Base-by-base conservation (phyloP, 2,113 vertebrate genomes). In the Scatophagus argus region DNA sequence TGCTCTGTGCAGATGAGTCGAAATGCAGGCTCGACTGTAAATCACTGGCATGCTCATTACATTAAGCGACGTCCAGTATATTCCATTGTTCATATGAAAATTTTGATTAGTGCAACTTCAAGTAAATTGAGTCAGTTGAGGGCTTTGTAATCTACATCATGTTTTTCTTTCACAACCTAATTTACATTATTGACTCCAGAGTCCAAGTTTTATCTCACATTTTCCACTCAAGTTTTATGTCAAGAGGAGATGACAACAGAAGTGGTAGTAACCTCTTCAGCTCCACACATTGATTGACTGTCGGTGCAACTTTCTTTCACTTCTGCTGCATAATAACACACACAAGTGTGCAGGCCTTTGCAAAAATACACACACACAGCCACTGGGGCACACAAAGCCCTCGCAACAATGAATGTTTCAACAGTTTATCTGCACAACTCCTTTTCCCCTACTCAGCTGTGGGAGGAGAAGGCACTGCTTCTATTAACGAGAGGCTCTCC, bases 401-500 rank as follows among this genome's bases (percentile, higher is more conserved):
- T 54, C 65, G 74, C 38, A 49, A 34, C 46, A 67, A 43, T 85
- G 52, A 83, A 83, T 82, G 36, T 81, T 82, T 84, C 62, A 82
- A 39, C 72, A 81, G 58, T 79, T 74, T 74, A 82, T 65, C 85
- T 56, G 69, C 74, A n/a, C n/a, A 81, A 34, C 58, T 65, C 27
- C 41, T 79, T 63, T 77, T 52, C 71, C 54, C 61, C 55, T 25
- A 55, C 59, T 61, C 56, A 41, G 47, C 59, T 6, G 52, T 56
- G 49, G 66, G 79, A 69, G 52, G 59, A 54, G 54, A 56, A 56
- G 25, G 43, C 25, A 47, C 64, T 65, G 59, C 44, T 49, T 73
- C 47, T 77, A 66, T 76, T 82, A 77, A 89, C 74, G 73, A 86
- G 67, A 75, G 71, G 31, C 59, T 80, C 73, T 79, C 75, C 68